phyloP scores from a whole-genome alignment of 2,113 vertebrate species.

The Alectura lathami region DNA sequence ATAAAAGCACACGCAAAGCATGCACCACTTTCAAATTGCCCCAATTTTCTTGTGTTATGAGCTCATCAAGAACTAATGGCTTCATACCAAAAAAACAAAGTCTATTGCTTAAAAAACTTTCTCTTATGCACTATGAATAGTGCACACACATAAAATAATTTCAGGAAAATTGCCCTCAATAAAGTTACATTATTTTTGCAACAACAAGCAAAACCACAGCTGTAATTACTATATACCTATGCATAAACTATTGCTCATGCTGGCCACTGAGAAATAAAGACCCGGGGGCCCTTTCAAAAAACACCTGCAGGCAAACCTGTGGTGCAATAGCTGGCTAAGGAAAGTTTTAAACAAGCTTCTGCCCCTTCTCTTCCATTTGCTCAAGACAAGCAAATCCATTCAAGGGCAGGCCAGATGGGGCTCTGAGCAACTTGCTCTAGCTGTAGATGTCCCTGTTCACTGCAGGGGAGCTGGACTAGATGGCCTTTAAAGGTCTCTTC shows the following conservation, averaged over 20 bases:
- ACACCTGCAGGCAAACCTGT: background rate
- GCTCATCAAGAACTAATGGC: background rate
- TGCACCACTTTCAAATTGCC: fast-evolving
- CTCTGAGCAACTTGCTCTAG: too few species aligned
- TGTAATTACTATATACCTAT: background rate
- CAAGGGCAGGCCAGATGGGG: too few species aligned
- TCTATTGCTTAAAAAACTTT: background rate
- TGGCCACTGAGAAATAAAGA: background rate
- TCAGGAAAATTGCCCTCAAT: background rate
- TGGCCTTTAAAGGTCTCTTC: too few species aligned
- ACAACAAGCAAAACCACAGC: background rate
- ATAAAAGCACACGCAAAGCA: background rate
- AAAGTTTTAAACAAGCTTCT: background rate
- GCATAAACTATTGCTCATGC: background rate
- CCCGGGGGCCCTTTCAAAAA: background rate
- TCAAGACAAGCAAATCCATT: background rate
- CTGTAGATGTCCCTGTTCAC: too few species aligned
- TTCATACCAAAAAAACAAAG: background rate
- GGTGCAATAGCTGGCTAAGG: background rate
- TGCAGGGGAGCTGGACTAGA: too few species aligned
- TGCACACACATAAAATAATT: background rate
- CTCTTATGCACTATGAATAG: background rate
- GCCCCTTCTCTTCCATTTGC: background rate
- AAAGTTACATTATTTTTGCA: background rate
- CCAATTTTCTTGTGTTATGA: fast-evolving